Conservation (phyloP, 2,113 vertebrate species). For the Halichoerus grypus region DNA sequence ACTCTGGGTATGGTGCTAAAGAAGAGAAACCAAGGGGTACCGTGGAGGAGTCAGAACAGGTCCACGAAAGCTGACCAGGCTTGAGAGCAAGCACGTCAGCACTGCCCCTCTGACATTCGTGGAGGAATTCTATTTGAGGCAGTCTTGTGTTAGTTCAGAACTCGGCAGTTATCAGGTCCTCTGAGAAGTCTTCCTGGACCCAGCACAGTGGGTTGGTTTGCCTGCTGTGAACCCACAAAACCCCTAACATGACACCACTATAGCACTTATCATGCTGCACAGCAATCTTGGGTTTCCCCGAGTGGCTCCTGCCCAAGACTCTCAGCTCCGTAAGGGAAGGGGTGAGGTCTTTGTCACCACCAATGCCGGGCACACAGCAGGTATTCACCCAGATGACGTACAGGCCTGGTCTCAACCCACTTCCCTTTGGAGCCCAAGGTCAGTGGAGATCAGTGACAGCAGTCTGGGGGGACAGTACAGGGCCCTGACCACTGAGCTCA, state of each 20-base stretch:
- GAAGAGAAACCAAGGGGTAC: background rate
- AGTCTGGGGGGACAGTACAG: fast-evolving
- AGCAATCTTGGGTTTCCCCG: fast-evolving
- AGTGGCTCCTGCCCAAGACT: background rate
- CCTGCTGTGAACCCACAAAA: background rate
- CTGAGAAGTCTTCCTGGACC: background rate
- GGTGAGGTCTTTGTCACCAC: background rate
- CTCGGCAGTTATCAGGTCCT: background rate
- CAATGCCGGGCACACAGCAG: background rate
- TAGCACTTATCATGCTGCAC: too few species aligned
- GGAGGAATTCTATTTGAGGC: background rate
- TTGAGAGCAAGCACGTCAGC: background rate
- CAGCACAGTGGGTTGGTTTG: background rate
- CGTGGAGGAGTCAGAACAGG: background rate
- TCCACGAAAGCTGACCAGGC: background rate
- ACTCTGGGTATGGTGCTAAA: background rate
- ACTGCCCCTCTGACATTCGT: background rate
- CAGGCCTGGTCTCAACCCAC: background rate
- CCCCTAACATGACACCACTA: background rate
- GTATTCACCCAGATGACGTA: background rate
- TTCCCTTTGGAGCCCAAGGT: background rate
- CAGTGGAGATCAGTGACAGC: background rate
- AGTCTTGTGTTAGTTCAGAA: background rate
- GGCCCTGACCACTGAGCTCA: background rate
- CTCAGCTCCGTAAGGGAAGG: background rate